Evolutionary conservation across 2,888 invertebrate species (phyloP).

Genomic region (Tenthredo mesomela): DNA sequence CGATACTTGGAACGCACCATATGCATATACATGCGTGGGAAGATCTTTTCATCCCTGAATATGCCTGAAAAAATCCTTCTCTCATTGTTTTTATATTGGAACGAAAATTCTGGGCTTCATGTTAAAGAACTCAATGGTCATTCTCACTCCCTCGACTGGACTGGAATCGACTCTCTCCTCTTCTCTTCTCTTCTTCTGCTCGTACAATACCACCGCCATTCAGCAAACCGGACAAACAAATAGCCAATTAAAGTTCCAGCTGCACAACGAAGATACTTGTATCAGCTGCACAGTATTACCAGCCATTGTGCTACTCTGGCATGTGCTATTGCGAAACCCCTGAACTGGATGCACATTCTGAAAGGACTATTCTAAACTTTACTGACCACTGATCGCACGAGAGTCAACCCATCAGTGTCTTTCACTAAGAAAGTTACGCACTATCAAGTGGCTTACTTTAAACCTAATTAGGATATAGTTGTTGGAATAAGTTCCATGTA

Average conservation of each 20-base stretch:
- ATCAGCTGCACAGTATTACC: conserved; percentile 65
- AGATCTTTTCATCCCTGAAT: neutral
- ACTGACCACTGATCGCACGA: conserved; percentile 16
- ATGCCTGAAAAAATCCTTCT: neutral
- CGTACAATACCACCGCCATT: conserved; percentile 67
- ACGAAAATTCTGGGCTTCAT: neutral
- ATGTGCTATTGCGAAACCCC: conserved; percentile 38
- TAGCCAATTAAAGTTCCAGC: conserved; percentile 75
- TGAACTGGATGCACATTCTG: neutral
- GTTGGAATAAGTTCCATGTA: neutral
- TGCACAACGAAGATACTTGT: conserved; percentile 73
- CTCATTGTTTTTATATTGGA: neutral
- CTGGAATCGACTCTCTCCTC: neutral
- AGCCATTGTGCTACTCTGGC: conserved; percentile 53
- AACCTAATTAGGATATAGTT: neutral
- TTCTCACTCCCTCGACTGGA: conserved; percentile 25
- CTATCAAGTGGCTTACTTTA: neutral
- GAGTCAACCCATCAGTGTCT: neutral
- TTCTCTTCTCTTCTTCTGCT: neutral
- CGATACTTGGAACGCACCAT: neutral
- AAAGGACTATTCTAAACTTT: neutral
- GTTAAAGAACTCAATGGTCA: conserved; percentile 19
- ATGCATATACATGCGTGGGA: neutral
- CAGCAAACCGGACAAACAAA: conserved; percentile 66
- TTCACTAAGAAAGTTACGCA: neutral